Evolutionary conservation across 1,140 invertebrate genomes (phyloP), one percentile per base, ranked within the genome.

Genomic region (Drosophila lini): DNA sequence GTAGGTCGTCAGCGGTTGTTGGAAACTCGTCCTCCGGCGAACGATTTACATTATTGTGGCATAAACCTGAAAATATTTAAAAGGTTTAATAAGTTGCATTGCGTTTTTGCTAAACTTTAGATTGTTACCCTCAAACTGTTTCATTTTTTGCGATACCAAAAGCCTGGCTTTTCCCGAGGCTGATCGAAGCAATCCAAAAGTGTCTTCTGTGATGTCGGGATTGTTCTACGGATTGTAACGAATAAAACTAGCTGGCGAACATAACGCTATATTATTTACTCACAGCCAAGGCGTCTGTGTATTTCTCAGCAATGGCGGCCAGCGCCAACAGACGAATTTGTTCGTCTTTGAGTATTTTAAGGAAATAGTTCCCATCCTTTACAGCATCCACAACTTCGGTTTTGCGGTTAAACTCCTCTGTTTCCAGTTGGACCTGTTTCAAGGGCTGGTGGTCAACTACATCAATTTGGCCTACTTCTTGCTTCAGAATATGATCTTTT

Each of bases 161-260:
- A 99, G 93, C 67, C 97, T 94, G 8, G 97, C 97, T 93, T 99
- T 98, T 16, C 98, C 98, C 25, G 97, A 95, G 15, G 97, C 97
- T 10, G 98, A 96, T 50, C 97, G 94, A 41, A 99, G 93, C 83
- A 97, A 95, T 0, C 98, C 98, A 69, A 95, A 94, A 2, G 95
- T 95, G 84, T 98, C 97, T 85, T 97, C 97, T 9, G 95, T 94
- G 8, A 96, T 92, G 55, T 94, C 93, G 22, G 82, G 78, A 74
- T 91, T 90, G 44, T 74, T 77, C 91, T 92, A 64, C 6, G 50
- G 44, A 41, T 19, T 41, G 7, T 50, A 67, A 19, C 36, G 16
- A 31, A n/a, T 38, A 15, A 11, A 13, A 44, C 10, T 47, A 16
- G 2, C 42, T 56, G 19, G 9, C n/a, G 2, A 45, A 25, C 5